These are phyloP conservation scores for Centropyge bicolor DNA, from an alignment of 2,797 vertebrate species.

Conservation along the genomic window DNA sequence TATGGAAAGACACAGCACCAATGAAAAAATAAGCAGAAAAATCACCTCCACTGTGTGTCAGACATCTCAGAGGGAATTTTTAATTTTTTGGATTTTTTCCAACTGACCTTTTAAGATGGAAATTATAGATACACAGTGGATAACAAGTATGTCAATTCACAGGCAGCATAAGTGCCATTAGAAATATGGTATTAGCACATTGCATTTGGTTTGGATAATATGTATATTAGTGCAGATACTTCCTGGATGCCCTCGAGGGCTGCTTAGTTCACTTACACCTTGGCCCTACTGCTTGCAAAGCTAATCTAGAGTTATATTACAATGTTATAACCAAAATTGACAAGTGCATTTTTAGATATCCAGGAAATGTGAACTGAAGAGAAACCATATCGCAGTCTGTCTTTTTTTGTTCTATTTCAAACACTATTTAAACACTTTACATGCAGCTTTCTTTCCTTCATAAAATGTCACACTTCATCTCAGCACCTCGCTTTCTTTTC, in stretches of 20 bases:
- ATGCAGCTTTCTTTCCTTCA: background rate
- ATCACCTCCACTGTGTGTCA: background rate
- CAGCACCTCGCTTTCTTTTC: slow-evolving; percentile 9
- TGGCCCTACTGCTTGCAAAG: background rate
- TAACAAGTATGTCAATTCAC: background rate
- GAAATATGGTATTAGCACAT: background rate
- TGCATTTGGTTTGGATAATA: too few species aligned
- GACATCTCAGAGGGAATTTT: too few species aligned
- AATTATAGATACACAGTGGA: too few species aligned
- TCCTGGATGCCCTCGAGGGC: background rate
- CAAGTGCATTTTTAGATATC: too few species aligned
- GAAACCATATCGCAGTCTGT: background rate
- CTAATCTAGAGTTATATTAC: background rate
- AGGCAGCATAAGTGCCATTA: background rate
- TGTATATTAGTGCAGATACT: too few species aligned
- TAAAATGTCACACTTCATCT: background rate
- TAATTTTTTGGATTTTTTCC: background rate
- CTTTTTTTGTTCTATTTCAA: background rate
- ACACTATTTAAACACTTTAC: background rate
- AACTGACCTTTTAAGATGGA: background rate
- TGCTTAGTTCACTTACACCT: background rate
- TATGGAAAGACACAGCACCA: background rate
- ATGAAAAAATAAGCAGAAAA: background rate
- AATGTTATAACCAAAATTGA: too few species aligned
- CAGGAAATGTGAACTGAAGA: background rate